Evolutionary conservation across 1,140 invertebrate species (phyloP).

Genomic region (Anastatus disparis): DNA sequence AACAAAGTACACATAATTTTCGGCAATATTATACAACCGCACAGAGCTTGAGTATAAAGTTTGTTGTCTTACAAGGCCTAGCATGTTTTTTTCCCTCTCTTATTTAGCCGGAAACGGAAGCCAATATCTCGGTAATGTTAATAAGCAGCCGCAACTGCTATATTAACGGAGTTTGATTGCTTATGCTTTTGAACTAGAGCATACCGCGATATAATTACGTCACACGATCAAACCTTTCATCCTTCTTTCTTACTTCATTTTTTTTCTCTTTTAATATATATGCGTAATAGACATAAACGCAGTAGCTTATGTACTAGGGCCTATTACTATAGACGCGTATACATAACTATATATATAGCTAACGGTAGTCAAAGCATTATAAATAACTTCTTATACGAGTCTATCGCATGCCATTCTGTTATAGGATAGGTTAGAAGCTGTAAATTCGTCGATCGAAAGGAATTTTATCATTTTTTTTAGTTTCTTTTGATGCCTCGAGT

Average conservation of each 20-base stretch:
- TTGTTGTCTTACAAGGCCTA: too few species aligned
- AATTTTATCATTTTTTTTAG: constrained; percentile 15
- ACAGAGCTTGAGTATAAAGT: too few species aligned
- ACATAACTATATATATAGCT: not conserved
- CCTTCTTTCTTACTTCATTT: too few species aligned
- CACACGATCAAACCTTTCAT: not conserved
- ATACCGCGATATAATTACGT: constrained; percentile 29
- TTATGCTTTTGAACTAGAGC: not conserved
- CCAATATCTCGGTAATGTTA: not conserved
- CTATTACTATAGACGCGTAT: not conserved
- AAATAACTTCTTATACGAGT: too few species aligned
- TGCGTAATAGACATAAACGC: constrained; percentile 13
- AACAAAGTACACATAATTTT: too few species aligned
- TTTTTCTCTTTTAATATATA: too few species aligned
- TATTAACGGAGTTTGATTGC: constrained; percentile 30
- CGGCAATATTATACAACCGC: too few species aligned
- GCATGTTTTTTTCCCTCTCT: too few species aligned
- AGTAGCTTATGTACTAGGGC: not conserved
- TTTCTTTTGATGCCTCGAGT: too few species aligned
- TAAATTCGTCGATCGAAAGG: constrained; percentile 32
- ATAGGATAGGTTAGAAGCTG: constrained; percentile 1
- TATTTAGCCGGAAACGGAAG: not conserved
- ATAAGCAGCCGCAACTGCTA: not conserved
- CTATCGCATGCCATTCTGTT: too few species aligned
- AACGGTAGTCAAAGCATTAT: constrained; percentile 26